A percentile compares a stretch with the other conserved stretches of the same genome.
These are phyloP conservation scores for Shargacucullia verbasci DNA, from an alignment of 2,888 invertebrate genomes.

Conservation along the genomic window DNA sequence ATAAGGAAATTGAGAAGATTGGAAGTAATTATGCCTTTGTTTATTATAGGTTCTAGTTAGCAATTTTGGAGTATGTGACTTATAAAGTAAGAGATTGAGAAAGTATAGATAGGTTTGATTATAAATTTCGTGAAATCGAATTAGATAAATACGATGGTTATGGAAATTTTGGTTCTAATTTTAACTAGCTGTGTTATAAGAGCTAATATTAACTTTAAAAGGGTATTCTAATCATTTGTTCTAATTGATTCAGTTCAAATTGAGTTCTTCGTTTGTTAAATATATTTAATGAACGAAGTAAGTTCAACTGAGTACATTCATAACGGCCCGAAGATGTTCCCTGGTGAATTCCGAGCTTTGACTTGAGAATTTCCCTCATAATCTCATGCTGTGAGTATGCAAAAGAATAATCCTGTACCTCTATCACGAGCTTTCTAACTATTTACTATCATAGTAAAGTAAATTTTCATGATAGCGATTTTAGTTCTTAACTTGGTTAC, in stretches of 20 bases:
- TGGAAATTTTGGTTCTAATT: slow-evolving; percentile 38
- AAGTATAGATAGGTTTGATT: slow-evolving; percentile 33
- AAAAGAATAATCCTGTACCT: too few relatives aligned
- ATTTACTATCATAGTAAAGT: too few relatives aligned
- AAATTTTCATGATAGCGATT: too few relatives aligned
- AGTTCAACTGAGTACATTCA: too few relatives aligned
- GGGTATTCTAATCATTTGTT: slow-evolving; percentile 13
- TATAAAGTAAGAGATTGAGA: slow-evolving; percentile 28
- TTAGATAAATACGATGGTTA: background rate
- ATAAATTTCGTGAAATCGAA: slow-evolving; percentile 10
- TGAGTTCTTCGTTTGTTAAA: too few relatives aligned
- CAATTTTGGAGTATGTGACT: slow-evolving; percentile 35
- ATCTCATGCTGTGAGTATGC: too few relatives aligned
- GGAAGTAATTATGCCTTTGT: slow-evolving; percentile 44
- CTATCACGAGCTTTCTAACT: too few relatives aligned
- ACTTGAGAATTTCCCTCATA: too few relatives aligned
- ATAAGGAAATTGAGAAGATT: slow-evolving; percentile 51
- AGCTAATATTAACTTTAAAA: slow-evolving; percentile 13
- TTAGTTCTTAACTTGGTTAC: too few relatives aligned
- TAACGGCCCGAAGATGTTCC: too few relatives aligned
- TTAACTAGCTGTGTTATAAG: slow-evolving; percentile 17
- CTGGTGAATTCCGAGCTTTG: too few relatives aligned
- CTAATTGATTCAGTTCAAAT: slow-evolving; percentile 12
- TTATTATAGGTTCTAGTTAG: slow-evolving; percentile 39
- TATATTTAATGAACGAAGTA: too few relatives aligned